Conservation (phyloP, 2,797 vertebrate species). For the Margarornis squamiger region DNA sequence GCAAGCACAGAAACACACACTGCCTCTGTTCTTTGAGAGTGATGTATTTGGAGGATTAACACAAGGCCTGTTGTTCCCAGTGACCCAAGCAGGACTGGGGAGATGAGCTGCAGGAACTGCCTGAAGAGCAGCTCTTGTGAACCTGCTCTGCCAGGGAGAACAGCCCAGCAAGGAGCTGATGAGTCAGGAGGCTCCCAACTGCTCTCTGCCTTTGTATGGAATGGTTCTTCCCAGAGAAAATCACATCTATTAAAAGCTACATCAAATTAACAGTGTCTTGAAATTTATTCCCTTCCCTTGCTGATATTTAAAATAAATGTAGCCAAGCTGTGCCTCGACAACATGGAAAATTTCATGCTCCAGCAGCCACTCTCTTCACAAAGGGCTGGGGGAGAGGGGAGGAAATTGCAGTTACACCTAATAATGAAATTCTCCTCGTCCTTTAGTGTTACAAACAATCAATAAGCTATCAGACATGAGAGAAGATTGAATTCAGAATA, state of each 20-base stretch:
- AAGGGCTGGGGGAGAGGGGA: not conserved
- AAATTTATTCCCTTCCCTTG: not conserved
- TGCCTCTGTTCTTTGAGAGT: not conserved
- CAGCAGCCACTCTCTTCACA: not conserved
- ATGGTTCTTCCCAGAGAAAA: not conserved
- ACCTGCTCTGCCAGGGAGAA: not conserved
- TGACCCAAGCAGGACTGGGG: not conserved
- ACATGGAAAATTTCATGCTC: not conserved
- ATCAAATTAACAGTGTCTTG: not conserved
- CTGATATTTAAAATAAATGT: not conserved
- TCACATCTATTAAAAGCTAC: not conserved
- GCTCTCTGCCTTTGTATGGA: not conserved
- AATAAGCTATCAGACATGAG: not conserved
- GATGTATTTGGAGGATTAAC: not conserved
- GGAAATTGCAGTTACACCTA: not conserved
- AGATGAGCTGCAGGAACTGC: not conserved
- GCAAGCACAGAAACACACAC: not conserved
- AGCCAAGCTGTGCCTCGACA: not conserved
- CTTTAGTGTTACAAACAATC: constrained; percentile 17
- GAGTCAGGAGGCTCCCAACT: constrained; percentile 21
- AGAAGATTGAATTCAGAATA: not conserved
- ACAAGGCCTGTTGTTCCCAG: not conserved
- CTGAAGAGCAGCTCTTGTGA: not conserved
- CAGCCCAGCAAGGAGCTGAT: not conserved
- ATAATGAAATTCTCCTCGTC: not conserved